Evolutionary conservation across 92 coral and sea anemone species (phyloP).

Genomic region (Muricea muricata): DNA sequence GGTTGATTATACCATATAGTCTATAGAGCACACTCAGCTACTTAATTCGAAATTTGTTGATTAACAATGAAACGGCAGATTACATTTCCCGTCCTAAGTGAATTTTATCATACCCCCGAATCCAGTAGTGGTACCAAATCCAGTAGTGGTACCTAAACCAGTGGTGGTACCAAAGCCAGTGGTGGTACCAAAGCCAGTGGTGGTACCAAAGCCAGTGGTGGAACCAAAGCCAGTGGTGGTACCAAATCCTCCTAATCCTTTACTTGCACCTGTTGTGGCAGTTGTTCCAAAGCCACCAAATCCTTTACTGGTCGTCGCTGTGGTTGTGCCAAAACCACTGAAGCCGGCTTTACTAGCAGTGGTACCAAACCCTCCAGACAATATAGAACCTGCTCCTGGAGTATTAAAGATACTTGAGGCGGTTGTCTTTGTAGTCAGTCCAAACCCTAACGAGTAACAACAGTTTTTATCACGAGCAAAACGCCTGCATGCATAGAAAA

Average conservation of each 20-base stretch:
- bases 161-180: too few species aligned
- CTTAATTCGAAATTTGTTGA: too few species aligned
- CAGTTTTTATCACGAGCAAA: not conserved
- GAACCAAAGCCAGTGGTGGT: not conserved
- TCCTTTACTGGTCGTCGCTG: conserved; percentile 25
- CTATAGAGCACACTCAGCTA: too few species aligned
- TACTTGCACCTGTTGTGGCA: conserved; percentile 6
- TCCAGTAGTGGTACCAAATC: too few species aligned
- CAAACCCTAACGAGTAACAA: conserved; percentile 20
- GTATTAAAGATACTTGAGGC: conserved; percentile 24
- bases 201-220: not conserved
- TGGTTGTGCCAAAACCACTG: conserved; percentile 22
- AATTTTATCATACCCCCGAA: too few species aligned
- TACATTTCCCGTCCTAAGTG: too few species aligned
- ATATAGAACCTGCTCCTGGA: conserved; percentile 13
- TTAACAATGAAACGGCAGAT: too few species aligned
- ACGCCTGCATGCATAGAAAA: too few species aligned
- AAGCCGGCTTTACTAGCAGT: conserved; percentile 34
- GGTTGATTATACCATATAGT: too few species aligned
- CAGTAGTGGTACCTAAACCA: too few species aligned
- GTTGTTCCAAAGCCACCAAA: conserved; percentile 20
- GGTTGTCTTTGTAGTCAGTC: not conserved
- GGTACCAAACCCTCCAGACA: conserved; percentile 13
- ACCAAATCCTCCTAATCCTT: conserved; percentile 43
- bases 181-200: too few species aligned